phyloP scores from a whole-genome alignment of 2,797 vertebrate genomes.

The Psittacula derbiana region DNA sequence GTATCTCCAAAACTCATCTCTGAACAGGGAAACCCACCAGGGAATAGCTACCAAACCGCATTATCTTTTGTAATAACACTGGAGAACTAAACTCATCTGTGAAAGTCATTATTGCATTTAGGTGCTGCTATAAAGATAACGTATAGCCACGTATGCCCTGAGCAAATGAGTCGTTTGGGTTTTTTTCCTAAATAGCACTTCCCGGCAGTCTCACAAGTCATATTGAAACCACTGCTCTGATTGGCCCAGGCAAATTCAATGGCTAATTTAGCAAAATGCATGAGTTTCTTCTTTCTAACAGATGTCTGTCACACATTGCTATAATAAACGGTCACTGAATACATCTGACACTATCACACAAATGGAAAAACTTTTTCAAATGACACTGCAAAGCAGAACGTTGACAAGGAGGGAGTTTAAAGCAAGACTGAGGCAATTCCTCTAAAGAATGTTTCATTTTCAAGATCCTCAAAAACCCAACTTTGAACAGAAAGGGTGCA shows the following conservation, averaged over 20 bases:
- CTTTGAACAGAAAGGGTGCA: neutral
- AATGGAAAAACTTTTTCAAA: neutral
- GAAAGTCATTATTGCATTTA: neutral
- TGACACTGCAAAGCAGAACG: neutral
- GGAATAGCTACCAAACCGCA: neutral
- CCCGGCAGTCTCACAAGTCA: neutral
- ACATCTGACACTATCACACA: neutral
- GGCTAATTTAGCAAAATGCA: slow-evolving; percentile 6
- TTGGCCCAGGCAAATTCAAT: neutral
- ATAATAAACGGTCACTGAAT: neutral
- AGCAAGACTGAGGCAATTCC: neutral
- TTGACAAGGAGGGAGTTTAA: neutral
- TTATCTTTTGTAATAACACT: slow-evolving; percentile 9
- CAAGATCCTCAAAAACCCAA: neutral
- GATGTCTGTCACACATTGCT: neutral
- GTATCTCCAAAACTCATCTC: slow-evolving; percentile 5
- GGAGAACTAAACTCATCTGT: neutral
- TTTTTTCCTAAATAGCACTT: neutral
- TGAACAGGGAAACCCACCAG: neutral
- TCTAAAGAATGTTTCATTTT: neutral
- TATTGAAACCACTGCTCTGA: neutral
- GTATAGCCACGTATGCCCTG: rapidly evolving
- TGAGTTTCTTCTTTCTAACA: neutral
- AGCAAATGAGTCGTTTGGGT: neutral
- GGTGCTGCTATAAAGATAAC: neutral